Base-by-base conservation (phyloP, 2,888 invertebrate genomes). In the Agriotes lineatus region DNA sequence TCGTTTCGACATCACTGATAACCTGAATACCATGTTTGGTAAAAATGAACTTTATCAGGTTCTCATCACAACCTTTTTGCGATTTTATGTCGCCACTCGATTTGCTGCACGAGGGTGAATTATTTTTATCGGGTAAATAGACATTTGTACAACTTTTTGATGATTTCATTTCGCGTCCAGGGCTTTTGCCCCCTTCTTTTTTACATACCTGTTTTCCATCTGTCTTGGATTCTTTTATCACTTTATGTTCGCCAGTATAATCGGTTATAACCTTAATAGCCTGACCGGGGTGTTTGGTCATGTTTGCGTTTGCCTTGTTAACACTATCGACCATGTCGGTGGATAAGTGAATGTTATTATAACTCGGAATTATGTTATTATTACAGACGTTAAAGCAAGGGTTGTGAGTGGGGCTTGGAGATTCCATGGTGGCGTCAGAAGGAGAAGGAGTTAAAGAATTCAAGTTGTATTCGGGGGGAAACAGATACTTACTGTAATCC, bases 1-100 rank as follows among this genome's bases (percentile, higher is more conserved):
- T 90, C 70, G 92, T 93, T 80, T 93, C 93, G 12, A 91, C 91
- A 78, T 93, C 93, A 76, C 93, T 93, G 48, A 93, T 92, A 57
- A 93, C 91, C 82, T 92, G 90, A 74, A 93, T 92, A 1, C 93
- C 93, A 79, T 93, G 92, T 81, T 92, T 91, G 1, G 92, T 92
- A 74, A 93, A 86, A 77, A 93, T 91, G 84, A 93, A 88, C 78
- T 91, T 88, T 6, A 93, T 91, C 42, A 90, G 77, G 78, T 84
- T 84, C 69, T 84, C 84, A 72, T 85, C 85, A 67, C 83, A 82
- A 76, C 82, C 83, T 70, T 84, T 83, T 30, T 87, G 80, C 73
- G 88, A 88, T 75, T 86, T 86, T 4, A 88, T 85, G 76, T 87
- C 87, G 42, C 77, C 75, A 68, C 79, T 82, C 0, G 82, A 78